Percentiles rank a stretch among this genome's conserved stretches.
Evolutionary conservation across 2,113 vertebrate genomes (phyloP).

Genomic region (Entelurus aequoreus): DNA sequence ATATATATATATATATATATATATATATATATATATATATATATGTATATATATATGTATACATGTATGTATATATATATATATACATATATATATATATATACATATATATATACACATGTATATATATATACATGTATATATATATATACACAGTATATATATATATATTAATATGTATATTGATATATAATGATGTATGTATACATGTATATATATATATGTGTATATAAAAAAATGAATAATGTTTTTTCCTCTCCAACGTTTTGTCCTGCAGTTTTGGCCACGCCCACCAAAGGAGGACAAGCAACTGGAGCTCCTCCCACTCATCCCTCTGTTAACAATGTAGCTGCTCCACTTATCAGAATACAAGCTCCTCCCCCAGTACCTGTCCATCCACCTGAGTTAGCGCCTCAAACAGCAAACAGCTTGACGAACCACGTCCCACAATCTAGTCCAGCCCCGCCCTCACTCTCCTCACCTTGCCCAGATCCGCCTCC

Average conservation of each 20-base stretch:
- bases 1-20: no score
- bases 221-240: no score
- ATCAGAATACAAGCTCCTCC: conserved; percentile 45
- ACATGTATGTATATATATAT: no score
- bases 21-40: no score
- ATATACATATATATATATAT: no score
- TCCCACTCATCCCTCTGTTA: conserved; percentile 7
- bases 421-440: background rate
- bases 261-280: conserved; percentile 18
- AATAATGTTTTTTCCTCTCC: conserved; percentile 3
- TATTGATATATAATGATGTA: no score
- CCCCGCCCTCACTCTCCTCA: background rate
- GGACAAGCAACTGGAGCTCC: background rate
- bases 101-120: no score
- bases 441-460: background rate
- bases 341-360: conserved; percentile 31
- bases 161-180: no score
- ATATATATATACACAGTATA: no score
- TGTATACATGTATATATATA: no score
- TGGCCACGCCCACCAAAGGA: conserved; percentile 18
- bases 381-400: background rate
- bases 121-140: no score
- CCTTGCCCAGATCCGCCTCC: conserved; percentile 1
- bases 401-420: background rate
- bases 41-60: no score